Base-by-base conservation (phyloP, 1,140 invertebrate genomes). In the Probaryconus sp. region DNA sequence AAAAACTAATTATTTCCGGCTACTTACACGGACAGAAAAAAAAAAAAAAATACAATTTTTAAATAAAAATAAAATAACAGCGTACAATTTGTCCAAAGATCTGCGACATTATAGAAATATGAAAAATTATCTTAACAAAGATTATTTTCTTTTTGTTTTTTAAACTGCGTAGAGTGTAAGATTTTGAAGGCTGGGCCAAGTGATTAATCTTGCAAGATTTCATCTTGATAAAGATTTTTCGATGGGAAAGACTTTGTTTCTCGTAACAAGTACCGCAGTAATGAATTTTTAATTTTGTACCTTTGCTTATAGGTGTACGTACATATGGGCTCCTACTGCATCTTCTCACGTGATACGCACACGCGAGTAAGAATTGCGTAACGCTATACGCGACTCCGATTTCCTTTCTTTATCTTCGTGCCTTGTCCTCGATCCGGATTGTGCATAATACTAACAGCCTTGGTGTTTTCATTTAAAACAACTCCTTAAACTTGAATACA, bases 1-100 rank as follows among this genome's bases (percentile, higher is more conserved):
- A 40, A 63, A 63, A 65, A 65, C 38, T 65, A 55, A 65, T 65
- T 53, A 50, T 51, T 48, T 67, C 63, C 63, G 63, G 1, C 21
- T 24, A 7, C 21, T 24, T 24, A 7, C 21, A 4, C 7, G n/a
- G n/a, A n/a, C n/a, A n/a, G n/a, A n/a, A n/a, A n/a, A n/a, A n/a
- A n/a, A n/a, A n/a, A n/a, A n/a, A n/a, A n/a, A n/a, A n/a, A n/a
- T n/a, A n/a, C n/a, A n/a, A n/a, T n/a, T n/a, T n/a, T n/a, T n/a
- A n/a, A n/a, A n/a, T n/a, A n/a, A n/a, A n/a, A n/a, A n/a, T n/a
- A n/a, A n/a, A n/a, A n/a, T n/a, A n/a, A n/a, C n/a, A n/a, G n/a
- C n/a, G n/a, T n/a, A n/a, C n/a, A n/a, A n/a, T n/a, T n/a, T n/a
- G n/a, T n/a, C n/a, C n/a, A n/a, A n/a, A n/a, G n/a, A n/a, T n/a